Conservation (phyloP, 2,113 vertebrate species). For the Merops nubicus region DNA sequence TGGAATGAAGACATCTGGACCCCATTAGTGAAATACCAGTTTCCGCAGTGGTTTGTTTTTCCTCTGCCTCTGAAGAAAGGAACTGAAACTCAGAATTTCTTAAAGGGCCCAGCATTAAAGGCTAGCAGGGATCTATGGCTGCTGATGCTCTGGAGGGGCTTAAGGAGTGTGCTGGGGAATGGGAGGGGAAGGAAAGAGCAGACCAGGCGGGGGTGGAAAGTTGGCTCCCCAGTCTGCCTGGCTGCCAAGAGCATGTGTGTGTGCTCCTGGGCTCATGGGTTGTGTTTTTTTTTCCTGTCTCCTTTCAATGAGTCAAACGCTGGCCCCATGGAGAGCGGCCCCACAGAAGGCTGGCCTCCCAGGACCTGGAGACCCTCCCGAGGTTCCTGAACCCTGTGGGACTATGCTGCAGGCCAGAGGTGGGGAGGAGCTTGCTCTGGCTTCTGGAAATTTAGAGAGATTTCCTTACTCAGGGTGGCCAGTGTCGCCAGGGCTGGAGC, state of each 20-base stretch:
- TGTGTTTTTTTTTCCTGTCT: slow-evolving; percentile 58
- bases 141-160: not conserved
- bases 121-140: not conserved
- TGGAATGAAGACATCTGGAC: slow-evolving; percentile 58
- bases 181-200: slow-evolving; percentile 19
- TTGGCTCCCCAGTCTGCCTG: slow-evolving; percentile 22
- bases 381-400: not conserved
- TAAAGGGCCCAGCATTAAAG: slow-evolving; percentile 46
- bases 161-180: slow-evolving; percentile 41
- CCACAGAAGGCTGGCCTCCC: slow-evolving; percentile 20
- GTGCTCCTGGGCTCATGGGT: slow-evolving; percentile 36
- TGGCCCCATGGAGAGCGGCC: slow-evolving; percentile 17
- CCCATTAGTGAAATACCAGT: slow-evolving; percentile 69
- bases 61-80: slow-evolving; percentile 36
- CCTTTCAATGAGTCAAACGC: slow-evolving; percentile 10
- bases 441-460: not conserved
- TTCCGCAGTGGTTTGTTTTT: slow-evolving; percentile 53
- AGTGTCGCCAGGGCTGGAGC: not conserved
- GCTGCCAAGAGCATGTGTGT: slow-evolving; percentile 57
- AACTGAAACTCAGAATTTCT: slow-evolving; percentile 43
- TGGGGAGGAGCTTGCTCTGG: not conserved
- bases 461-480: not conserved
- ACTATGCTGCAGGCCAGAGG: not conserved
- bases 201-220: slow-evolving; percentile 36
- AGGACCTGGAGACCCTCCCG: slow-evolving; percentile 1